Base-by-base conservation (phyloP, 1,140 invertebrate species). In the Drosophila simulans region DNA sequence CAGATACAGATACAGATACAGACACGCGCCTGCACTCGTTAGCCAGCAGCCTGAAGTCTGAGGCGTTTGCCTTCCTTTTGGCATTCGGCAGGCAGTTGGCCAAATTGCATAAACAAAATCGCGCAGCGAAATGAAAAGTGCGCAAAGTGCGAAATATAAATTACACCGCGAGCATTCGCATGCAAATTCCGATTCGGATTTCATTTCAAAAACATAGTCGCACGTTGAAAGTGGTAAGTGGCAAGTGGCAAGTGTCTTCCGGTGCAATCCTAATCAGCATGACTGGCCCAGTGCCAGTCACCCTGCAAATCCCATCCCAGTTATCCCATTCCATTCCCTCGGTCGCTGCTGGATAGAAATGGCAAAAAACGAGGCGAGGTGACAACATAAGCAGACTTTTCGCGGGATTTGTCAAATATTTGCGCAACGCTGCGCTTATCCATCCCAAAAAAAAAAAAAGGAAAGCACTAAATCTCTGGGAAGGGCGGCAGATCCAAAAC, bases 381-480 rank as follows among this genome's bases (percentile, higher is more conserved):
- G 82, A 85, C 82, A 86, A 86, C 83, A 88, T 86, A 86, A 88
- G 82, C 83, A 84, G 83, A 77, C 75, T 81, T 88, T 86, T 83
- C 83, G 83, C 83, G 79, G 83, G 83, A 88, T 86, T 86, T 86
- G 83, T 86, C 83, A 86, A 86, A 88, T 86, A 86, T 86, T 86
- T 86, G 83, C 80, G 83, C 83, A 72, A 86, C 83, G 83, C 84
- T 86, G 63, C 71, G 66, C 83, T 86, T 83, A 77, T 86, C 64
- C 83, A 77, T 86, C 63, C 79, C 66, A 79, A 53, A 69, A 62
- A 62, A 34, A n/a, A 25, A 4, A n/a, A 46, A 31, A 10, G 20
- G 27, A 34, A 42, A 11, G 57, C 54, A 35, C 69, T n/a, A 37
- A 31, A 31, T 31, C 31, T 31, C 31, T 31, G 55, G 40, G 48